Evolutionary conservation across 53 echinoderm and acorn worm species (phyloP).

Genomic region (Astropecten irregularis): DNA sequence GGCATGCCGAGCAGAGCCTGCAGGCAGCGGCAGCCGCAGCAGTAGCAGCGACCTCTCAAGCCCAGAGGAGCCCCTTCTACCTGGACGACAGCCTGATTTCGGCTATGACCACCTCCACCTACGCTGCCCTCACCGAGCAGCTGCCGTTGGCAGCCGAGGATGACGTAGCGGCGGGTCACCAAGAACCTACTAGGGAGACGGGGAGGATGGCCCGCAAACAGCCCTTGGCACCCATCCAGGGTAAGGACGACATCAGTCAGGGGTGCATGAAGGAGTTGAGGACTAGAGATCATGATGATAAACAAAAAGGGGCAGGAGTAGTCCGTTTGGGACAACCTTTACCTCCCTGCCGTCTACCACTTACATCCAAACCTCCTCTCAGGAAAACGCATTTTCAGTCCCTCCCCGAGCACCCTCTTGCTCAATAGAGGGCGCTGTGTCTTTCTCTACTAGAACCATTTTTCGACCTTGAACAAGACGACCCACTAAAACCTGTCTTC

Average conservation of each 20-base stretch:
- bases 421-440: no score
- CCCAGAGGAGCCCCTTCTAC: slow-evolving; percentile 56
- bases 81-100: slow-evolving; percentile 73
- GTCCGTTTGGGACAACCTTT: no score
- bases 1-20: neutral
- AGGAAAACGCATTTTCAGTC: no score
- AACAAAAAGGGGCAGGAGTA: no score
- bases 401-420: no score
- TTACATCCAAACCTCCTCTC: no score
- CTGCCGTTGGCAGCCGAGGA: slow-evolving; percentile 64
- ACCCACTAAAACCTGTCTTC: no score
- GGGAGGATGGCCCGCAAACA: slow-evolving; percentile 55
- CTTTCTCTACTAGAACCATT: no score
- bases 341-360: no score
- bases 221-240: slow-evolving; percentile 60
- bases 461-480: no score
- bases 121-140: slow-evolving; percentile 57
- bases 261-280: neutral
- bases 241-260: slow-evolving; percentile 40
- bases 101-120: slow-evolving; percentile 68
- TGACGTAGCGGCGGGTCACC: neutral
- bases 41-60: neutral
- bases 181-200: slow-evolving; percentile 24
- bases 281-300: no score
- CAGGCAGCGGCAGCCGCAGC: slow-evolving; percentile 4